A percentile compares a stretch with the other conserved stretches of the same genome.
Evolutionary conservation across 2,888 invertebrate species (phyloP).

Genomic region (Polydesmus complanatus): DNA sequence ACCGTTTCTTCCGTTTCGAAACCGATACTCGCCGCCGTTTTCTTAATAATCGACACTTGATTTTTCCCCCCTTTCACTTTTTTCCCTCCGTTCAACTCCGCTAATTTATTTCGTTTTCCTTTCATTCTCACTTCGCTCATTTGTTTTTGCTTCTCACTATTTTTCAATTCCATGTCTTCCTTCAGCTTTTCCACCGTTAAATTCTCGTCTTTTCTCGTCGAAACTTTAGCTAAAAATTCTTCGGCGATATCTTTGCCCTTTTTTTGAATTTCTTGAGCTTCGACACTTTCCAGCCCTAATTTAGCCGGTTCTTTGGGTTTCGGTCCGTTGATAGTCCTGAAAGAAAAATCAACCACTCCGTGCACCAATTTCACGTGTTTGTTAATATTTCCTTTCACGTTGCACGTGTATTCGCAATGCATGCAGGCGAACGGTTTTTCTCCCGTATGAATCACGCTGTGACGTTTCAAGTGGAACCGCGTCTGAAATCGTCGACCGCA

Average conservation of each 20-base stretch:
- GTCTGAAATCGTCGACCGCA: slow-evolving; percentile 21
- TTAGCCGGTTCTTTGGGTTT: neutral
- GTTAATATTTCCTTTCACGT: slow-evolving; percentile 25
- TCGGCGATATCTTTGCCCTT: slow-evolving; percentile 15
- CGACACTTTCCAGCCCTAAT: neutral
- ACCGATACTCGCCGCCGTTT: neutral
- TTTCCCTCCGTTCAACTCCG: neutral
- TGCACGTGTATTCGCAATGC: slow-evolving; percentile 24
- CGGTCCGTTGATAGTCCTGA: slow-evolving; percentile 4
- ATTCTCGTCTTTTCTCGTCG: slow-evolving; percentile 16
- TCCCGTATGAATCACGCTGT: slow-evolving; percentile 18
- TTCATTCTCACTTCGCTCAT: neutral
- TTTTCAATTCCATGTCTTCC: neutral
- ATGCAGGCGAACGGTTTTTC: slow-evolving; percentile 23
- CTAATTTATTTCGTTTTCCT: neutral
- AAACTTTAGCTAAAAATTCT: slow-evolving; percentile 14
- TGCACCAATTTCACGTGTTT: slow-evolving; percentile 25
- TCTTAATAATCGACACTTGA: neutral
- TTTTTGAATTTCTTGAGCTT: slow-evolving; percentile 5
- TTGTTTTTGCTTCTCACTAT: slow-evolving; percentile 2
- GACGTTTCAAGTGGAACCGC: slow-evolving; percentile 22
- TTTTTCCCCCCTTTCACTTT: neutral
- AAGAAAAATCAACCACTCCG: slow-evolving; percentile 23
- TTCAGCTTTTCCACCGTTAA: slow-evolving; percentile 15
- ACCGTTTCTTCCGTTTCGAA: neutral